Base-by-base conservation (phyloP, 1,140 invertebrate genomes). In the Drosophila micromelanica region DNA sequence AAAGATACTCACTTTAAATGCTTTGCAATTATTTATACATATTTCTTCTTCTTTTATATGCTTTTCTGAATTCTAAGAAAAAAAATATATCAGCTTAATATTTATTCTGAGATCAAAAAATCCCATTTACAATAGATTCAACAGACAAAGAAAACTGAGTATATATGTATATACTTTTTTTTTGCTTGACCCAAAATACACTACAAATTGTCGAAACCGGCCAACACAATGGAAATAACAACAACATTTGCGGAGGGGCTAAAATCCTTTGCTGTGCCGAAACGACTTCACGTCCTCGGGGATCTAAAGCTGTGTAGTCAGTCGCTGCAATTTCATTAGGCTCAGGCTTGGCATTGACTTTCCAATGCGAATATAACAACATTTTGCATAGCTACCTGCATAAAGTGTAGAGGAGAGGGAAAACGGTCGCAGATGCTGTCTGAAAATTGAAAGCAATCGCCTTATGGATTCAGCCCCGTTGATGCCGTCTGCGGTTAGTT, bases 261-360 rank as follows among this genome's bases (percentile, higher is more conserved):
- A 59, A 69, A 76, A 57, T 61, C 62, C 40, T 62, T 57, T 38
- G 11, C 49, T 27, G 27, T 5, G 5, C 27, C 6, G 27, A 6
- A 27, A 6, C 27, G 5, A 27, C 5, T n/a, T n/a, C 32, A 13
- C 20, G 12, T 67, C 20, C 23, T 48, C 2, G 27, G 27, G 27
- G 5, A 5, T 27, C 27, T 27, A 27, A 5, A 27, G 5, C 57
- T 73, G 52, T 64, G 69, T 48, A 55, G 48, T 69, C 49, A 60
- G 48, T 42, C 45, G 56, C 37, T 67, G 73, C 69, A 73, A 73
- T 76, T 76, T 73, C 73, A 73, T 76, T 76, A 60, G 56, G 37
- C 49, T 51, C 9, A 32, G 46, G 30, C 15, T 52, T 60, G 54
- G 46, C 60, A 63, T 71, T 64, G 61, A 59, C 55, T 72, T 46